These are phyloP conservation scores for Sebastes oblongus DNA, from an alignment of 2,797 vertebrate genomes.

Conservation along the genomic window DNA sequence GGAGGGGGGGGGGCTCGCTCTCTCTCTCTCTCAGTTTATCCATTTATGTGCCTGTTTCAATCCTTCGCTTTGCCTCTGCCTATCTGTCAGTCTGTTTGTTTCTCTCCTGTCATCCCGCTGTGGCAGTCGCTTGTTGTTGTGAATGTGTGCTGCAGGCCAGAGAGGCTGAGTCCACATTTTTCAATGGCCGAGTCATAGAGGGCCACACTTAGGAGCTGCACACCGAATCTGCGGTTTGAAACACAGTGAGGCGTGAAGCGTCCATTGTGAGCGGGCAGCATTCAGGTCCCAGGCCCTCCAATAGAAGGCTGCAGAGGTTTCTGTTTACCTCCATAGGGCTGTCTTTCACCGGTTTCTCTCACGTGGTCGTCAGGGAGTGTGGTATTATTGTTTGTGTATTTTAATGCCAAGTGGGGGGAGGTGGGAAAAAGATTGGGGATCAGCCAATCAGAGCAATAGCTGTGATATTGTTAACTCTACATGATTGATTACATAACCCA, in stretches of 20 bases:
- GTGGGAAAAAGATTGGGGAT: constrained; percentile 17
- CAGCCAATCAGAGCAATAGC: constrained; percentile 9
- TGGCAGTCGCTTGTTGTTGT: constrained; percentile 38
- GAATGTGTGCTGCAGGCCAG: constrained; percentile 53
- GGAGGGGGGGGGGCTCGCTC: background rate
- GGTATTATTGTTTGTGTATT: constrained; percentile 50
- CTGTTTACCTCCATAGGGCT: constrained; percentile 62
- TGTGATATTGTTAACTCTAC: constrained; percentile 2
- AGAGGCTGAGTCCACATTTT: constrained; percentile 77
- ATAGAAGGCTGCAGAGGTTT: constrained; percentile 68
- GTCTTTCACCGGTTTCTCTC: constrained; percentile 50
- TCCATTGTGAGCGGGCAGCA: constrained; percentile 69
- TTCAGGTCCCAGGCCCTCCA: constrained; percentile 59
- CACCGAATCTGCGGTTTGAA: constrained; percentile 66
- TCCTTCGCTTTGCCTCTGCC: constrained; percentile 14
- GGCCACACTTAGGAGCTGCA: constrained; percentile 59
- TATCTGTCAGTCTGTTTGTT: constrained; percentile 18
- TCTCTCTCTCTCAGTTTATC: constrained; percentile 14
- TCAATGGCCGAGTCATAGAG: constrained; percentile 58
- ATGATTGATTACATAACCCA: constrained; percentile 16
- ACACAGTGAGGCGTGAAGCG: constrained; percentile 71
- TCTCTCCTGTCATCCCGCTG: constrained; percentile 16
- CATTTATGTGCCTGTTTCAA: constrained; percentile 26
- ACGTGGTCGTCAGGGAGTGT: constrained; percentile 26
- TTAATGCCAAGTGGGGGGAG: constrained; percentile 29